A percentile compares a stretch with the other conserved stretches of the same genome.
Evolutionary conservation across 64 coral and sea anemone genomes (phyloP).

Genomic region (Cladopsammia gracilis): DNA sequence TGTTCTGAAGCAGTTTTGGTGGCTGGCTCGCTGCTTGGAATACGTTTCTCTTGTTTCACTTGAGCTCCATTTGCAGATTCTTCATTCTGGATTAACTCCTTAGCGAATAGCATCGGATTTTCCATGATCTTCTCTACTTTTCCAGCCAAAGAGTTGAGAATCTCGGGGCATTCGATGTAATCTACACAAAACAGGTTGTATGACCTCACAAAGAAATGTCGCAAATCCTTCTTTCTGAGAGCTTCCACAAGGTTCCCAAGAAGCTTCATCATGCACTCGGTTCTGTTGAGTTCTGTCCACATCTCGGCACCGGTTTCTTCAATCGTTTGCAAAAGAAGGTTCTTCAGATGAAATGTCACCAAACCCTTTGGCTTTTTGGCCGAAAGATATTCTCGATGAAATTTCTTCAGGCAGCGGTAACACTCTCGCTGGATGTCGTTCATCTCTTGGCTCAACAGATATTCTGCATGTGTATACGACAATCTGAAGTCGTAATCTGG

Average conservation of each 20-base stretch:
- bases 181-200: slow-evolving; percentile 69
- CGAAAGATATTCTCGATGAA: slow-evolving; percentile 29
- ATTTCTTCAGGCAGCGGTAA: slow-evolving; percentile 72
- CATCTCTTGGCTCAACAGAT: slow-evolving; percentile 19
- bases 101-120: slow-evolving; percentile 35
- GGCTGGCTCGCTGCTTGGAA: background rate
- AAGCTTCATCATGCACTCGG: slow-evolving; percentile 53
- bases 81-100: slow-evolving; percentile 23
- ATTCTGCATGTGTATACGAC: slow-evolving; percentile 65
- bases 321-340: slow-evolving; percentile 55
- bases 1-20: background rate
- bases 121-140: slow-evolving; percentile 66
- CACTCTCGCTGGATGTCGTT: slow-evolving; percentile 54
- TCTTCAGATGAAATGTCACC: slow-evolving; percentile 60
- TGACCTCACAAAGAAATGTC: slow-evolving; percentile 62
- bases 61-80: background rate
- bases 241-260: slow-evolving; percentile 15
- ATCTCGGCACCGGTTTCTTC: slow-evolving; percentile 63
- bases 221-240: slow-evolving; percentile 15
- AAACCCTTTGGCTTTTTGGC: background rate
- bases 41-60: background rate
- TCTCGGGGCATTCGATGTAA: slow-evolving; percentile 45
- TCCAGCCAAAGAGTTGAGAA: slow-evolving; percentile 6
- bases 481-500: slow-evolving; percentile 64
- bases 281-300: slow-evolving; percentile 59